Percentiles rank a stretch among this genome's conserved stretches.
Conservation (phyloP, 1,140 invertebrate species). For the Macrobrachium rosenbergii region DNA sequence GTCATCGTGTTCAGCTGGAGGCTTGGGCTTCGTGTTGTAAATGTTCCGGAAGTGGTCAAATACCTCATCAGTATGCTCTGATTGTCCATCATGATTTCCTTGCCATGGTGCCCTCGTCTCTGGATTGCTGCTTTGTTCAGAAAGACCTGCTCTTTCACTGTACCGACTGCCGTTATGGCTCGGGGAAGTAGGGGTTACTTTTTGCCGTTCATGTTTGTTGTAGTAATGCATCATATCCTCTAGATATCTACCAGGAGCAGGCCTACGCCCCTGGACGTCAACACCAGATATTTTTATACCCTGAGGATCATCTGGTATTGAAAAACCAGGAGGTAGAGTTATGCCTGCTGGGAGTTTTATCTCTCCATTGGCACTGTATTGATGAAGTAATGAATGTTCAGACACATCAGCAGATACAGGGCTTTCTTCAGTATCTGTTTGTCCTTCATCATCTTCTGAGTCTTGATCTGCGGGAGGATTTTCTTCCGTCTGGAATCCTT, state of each 20-base stretch:
- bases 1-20: slow-evolving; percentile 47
- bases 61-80: slow-evolving; percentile 5
- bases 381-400: background rate
- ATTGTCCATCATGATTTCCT: background rate
- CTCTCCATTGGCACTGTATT: background rate
- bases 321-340: slow-evolving; percentile 37
- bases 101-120: background rate
- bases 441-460: background rate
- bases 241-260: slow-evolving; percentile 21
- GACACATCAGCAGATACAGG: background rate
- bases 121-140: background rate
- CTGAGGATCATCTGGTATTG: slow-evolving; percentile 10
- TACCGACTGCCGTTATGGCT: slow-evolving; percentile 2
- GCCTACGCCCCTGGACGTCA: background rate
- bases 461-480: background rate
- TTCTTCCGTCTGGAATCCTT: background rate
- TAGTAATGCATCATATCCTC: slow-evolving; percentile 55
- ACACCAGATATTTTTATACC: background rate
- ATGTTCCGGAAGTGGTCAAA: slow-evolving; percentile 52
- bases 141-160: slow-evolving; percentile 43
- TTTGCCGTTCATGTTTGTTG: slow-evolving; percentile 40
- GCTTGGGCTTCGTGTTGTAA: slow-evolving; percentile 29
- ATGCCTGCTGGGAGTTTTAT: slow-evolving; percentile 36
- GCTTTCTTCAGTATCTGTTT: background rate
- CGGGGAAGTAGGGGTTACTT: background rate